These are phyloP conservation scores for Spodoptera exigua DNA, from an alignment of 2,888 invertebrate genomes.

Conservation along the genomic window DNA sequence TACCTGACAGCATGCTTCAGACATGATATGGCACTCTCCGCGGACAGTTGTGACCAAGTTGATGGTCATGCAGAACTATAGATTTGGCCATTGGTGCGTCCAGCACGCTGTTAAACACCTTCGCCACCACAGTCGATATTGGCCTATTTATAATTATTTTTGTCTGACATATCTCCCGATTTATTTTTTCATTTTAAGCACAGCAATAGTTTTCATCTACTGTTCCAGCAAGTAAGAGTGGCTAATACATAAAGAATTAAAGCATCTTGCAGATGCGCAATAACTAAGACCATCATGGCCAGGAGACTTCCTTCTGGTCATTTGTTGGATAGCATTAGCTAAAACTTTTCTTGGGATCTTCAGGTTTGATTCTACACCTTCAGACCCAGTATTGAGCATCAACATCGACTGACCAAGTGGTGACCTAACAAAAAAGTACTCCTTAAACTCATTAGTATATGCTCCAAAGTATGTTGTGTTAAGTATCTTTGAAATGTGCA, in stretches of 20 bases:
- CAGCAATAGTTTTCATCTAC: not conserved
- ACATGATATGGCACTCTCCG: conserved; percentile 1
- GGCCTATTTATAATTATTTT: conserved; percentile 1
- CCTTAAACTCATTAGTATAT: not conserved
- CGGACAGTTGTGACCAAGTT: conserved; percentile 1
- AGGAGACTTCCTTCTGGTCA: too few relatives aligned
- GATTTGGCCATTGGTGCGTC: not conserved
- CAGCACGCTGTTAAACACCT: too few relatives aligned
- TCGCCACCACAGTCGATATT: too few relatives aligned
- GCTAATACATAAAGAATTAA: not conserved
- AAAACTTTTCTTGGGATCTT: not conserved
- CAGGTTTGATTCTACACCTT: not conserved
- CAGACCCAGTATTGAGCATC: conserved; percentile 6
- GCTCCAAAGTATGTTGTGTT: too few relatives aligned
- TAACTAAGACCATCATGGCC: not conserved
- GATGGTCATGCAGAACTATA: not conserved
- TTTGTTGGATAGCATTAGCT: too few relatives aligned
- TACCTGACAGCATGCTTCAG: conserved; percentile 33
- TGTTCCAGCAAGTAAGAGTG: not conserved
- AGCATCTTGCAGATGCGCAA: not conserved
- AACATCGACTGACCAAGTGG: not conserved
- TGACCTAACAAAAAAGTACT: conserved; percentile 9
- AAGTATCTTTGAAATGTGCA: too few relatives aligned
- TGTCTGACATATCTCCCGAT: not conserved
- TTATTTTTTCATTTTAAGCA: not conserved